A percentile compares a stretch with the other conserved stretches of the same genome.
phyloP scores from a whole-genome alignment of 2,797 vertebrate species.

The Darevskia nairensis region DNA sequence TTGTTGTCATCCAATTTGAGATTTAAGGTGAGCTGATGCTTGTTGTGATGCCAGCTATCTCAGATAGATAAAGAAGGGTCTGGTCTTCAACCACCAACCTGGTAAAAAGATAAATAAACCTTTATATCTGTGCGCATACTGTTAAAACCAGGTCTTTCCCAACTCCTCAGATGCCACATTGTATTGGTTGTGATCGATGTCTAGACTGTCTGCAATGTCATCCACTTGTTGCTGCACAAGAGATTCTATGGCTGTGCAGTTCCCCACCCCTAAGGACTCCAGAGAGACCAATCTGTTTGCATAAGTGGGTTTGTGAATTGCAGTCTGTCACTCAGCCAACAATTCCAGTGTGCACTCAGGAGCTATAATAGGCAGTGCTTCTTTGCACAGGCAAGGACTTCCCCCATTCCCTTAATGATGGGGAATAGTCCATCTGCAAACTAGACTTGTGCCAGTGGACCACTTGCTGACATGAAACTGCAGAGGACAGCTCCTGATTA shows the following conservation, averaged over 20 bases:
- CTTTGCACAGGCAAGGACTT: background rate
- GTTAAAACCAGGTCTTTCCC: background rate
- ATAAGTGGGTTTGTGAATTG: background rate
- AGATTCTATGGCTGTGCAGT: background rate
- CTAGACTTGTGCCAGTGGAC: background rate
- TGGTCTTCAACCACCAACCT: background rate
- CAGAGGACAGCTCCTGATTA: background rate
- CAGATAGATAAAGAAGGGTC: background rate
- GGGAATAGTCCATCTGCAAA: background rate
- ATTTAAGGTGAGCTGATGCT: background rate
- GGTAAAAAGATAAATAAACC: background rate
- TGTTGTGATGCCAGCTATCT: background rate
- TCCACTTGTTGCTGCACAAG: background rate
- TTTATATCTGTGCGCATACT: background rate
- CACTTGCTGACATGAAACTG: background rate
- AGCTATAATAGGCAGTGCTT: background rate
- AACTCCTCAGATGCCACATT: background rate
- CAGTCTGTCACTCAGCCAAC: background rate
- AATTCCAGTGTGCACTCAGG: background rate
- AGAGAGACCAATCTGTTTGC: background rate
- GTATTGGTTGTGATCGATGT: background rate
- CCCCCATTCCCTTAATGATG: background rate
- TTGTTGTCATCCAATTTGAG: background rate
- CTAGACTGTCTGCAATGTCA: background rate
- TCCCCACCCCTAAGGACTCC: background rate